Evolutionary conservation across 92 coral and sea anemone genomes (phyloP).

Genomic region (Palythoa caribaeorum): DNA sequence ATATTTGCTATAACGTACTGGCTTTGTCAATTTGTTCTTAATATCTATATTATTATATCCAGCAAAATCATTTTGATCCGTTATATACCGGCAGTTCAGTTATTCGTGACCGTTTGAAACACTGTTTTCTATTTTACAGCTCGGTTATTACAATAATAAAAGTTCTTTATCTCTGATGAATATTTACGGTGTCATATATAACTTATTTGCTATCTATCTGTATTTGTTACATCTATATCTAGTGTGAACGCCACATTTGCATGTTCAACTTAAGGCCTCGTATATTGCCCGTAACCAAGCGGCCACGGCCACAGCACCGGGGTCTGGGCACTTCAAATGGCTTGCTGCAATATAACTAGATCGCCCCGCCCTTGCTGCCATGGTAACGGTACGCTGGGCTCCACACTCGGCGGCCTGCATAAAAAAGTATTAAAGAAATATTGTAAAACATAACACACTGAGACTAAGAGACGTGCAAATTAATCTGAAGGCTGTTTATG

Average conservation of each 20-base stretch:
- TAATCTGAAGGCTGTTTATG: no score
- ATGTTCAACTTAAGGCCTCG: conserved; percentile 64
- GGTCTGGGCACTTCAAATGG: conserved; percentile 84
- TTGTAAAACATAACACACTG: not conserved
- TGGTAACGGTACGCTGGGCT: conserved; percentile 87
- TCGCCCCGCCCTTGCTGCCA: conserved; percentile 99
- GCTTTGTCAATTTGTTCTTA: no score
- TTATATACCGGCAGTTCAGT: no score
- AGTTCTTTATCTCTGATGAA: not conserved
- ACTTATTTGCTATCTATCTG: not conserved
- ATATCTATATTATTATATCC: no score
- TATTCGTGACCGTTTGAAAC: no score
- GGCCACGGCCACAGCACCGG: conserved; percentile 94
- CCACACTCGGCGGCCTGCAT: conserved; percentile 92
- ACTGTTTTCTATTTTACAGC: no score
- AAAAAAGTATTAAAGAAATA: not conserved
- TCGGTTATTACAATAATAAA: no score
- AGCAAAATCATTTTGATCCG: no score
- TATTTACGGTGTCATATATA: not conserved
- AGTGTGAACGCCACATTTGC: not conserved
- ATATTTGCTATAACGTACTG: no score
- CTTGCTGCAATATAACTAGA: conserved; percentile 89
- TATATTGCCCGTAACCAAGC: conserved; percentile 88
- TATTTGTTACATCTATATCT: no score
- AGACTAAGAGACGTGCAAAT: no score